Evolutionary conservation across 2,797 vertebrate genomes (phyloP).

Genomic region (Cuniculus paca): DNA sequence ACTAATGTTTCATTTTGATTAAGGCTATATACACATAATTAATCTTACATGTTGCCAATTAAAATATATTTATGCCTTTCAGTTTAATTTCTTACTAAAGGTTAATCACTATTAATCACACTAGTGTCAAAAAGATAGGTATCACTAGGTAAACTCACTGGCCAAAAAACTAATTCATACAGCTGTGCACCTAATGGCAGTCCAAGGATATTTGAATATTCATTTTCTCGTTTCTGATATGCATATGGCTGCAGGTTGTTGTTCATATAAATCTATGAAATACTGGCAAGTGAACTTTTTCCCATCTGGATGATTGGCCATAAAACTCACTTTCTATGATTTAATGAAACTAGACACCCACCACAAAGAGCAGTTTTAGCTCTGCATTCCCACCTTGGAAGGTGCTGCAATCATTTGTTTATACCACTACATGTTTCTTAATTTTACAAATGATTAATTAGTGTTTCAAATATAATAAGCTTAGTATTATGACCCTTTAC

Average conservation of each 20-base stretch:
- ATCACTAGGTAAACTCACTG: slow-evolving; percentile 68
- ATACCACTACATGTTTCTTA: slow-evolving; percentile 76
- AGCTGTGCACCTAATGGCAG: slow-evolving; percentile 80
- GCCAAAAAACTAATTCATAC: slow-evolving; percentile 73
- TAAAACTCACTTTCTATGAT: slow-evolving; percentile 88
- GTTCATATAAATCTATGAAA: slow-evolving; percentile 89
- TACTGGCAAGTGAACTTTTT: slow-evolving; percentile 87
- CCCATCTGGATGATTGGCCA: slow-evolving; percentile 88
- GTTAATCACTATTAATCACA: slow-evolving; percentile 84
- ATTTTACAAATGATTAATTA: slow-evolving; percentile 83
- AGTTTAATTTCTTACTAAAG: slow-evolving; percentile 84
- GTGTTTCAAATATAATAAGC: slow-evolving; percentile 79
- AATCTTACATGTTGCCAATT: background rate
- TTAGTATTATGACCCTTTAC: slow-evolving; percentile 25
- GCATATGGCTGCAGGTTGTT: slow-evolving; percentile 87
- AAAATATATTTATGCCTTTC: slow-evolving; percentile 75
- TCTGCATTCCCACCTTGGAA: slow-evolving; percentile 78
- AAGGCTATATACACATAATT: background rate
- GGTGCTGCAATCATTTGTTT: slow-evolving; percentile 70
- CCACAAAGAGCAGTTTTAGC: slow-evolving; percentile 78
- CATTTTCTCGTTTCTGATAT: slow-evolving; percentile 83
- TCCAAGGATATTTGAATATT: slow-evolving; percentile 80
- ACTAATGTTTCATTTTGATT: background rate
- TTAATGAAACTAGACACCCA: slow-evolving; percentile 82
- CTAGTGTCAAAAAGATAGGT: slow-evolving; percentile 79